These are phyloP conservation scores for Tetragonisca angustula DNA, from an alignment of 2,888 invertebrate genomes.

Conservation along the genomic window DNA sequence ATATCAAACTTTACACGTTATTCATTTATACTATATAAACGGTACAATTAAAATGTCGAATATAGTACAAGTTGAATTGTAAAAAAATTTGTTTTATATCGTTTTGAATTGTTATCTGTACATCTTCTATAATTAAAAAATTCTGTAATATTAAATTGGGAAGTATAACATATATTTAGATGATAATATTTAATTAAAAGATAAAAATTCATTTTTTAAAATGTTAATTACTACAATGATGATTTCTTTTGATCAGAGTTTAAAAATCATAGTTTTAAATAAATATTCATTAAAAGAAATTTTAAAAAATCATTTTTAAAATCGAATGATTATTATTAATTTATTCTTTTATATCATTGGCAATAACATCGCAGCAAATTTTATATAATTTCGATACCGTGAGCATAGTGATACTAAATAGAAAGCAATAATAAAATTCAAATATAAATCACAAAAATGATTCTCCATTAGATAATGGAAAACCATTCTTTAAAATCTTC, in stretches of 20 bases:
- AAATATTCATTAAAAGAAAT: not conserved
- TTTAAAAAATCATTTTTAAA: not conserved
- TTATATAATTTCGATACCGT: not conserved
- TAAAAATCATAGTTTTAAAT: not conserved
- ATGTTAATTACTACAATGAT: slow-evolving; percentile 1
- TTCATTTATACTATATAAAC: not conserved
- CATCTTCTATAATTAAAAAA: not conserved
- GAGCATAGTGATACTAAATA: slow-evolving; percentile 7
- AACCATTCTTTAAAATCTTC: slow-evolving; percentile 4
- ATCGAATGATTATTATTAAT: not conserved
- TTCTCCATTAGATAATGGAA: not conserved
- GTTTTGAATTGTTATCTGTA: not conserved
- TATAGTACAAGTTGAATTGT: not conserved
- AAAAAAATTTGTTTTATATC: not conserved
- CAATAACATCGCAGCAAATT: not conserved
- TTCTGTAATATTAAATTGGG: not conserved
- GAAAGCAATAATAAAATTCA: not conserved
- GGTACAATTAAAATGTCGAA: not conserved
- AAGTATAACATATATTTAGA: not conserved
- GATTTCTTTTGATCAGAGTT: not conserved
- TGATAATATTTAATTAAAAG: not conserved
- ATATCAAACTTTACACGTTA: not conserved
- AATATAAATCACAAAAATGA: not conserved
- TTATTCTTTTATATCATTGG: not conserved
- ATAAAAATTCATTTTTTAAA: not conserved